Evolutionary conservation across 1,140 invertebrate genomes (phyloP).

Genomic region (Cyphomyrmex costatus): DNA sequence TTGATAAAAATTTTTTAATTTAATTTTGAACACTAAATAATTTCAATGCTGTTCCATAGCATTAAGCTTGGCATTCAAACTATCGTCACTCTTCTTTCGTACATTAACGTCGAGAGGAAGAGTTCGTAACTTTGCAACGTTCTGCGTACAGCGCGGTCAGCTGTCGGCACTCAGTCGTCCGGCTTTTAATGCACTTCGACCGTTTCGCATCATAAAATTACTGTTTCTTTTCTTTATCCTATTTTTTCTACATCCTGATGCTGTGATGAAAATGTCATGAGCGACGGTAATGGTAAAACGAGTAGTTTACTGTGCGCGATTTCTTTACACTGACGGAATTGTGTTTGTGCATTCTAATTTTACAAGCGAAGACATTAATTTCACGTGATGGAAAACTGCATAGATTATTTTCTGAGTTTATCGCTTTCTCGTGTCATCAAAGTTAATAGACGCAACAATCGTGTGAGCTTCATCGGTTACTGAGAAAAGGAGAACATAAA

Average conservation of each 20-base stretch:
- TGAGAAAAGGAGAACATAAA: background rate
- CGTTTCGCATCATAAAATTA: slow-evolving; percentile 69
- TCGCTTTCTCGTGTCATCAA: background rate
- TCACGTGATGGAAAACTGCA: background rate
- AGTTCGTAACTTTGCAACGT: slow-evolving; percentile 33
- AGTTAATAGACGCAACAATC: background rate
- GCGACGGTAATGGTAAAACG: background rate
- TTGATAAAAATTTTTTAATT: background rate
- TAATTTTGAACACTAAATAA: background rate
- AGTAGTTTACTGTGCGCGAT: background rate
- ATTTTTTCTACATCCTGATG: slow-evolving; percentile 34
- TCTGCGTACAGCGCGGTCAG: slow-evolving; percentile 71
- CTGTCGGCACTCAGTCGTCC: slow-evolving; percentile 74
- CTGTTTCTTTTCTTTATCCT: slow-evolving; percentile 46
- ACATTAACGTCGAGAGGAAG: slow-evolving; percentile 20
- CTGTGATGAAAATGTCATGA: slow-evolving; percentile 1
- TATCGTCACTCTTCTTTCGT: slow-evolving; percentile 1
- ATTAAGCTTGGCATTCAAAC: background rate
- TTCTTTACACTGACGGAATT: slow-evolving; percentile 1
- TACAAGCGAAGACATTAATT: background rate
- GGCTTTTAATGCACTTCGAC: slow-evolving; percentile 72
- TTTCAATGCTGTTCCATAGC: background rate
- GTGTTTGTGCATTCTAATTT: slow-evolving; percentile 32
- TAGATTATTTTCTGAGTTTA: background rate
- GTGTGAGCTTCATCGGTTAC: background rate